phyloP scores from a whole-genome alignment of 2,888 invertebrate genomes.

The Lasioglossum morio region DNA sequence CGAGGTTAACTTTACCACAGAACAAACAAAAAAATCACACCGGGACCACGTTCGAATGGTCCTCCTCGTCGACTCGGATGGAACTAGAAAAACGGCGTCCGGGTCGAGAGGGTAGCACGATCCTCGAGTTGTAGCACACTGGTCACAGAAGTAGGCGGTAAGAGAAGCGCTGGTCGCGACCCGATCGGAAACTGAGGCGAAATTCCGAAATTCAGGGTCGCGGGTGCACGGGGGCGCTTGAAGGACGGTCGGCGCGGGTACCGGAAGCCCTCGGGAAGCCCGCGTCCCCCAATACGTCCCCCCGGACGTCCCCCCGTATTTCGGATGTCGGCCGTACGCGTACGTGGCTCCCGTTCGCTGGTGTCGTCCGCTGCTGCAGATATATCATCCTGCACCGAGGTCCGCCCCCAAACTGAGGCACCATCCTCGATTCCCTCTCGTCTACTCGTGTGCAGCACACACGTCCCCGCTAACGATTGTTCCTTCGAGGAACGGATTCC shows the following conservation, averaged over 20 bases:
- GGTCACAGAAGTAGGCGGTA: background rate
- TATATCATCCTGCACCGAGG: constrained; percentile 61
- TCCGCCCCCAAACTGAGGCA: constrained; percentile 59
- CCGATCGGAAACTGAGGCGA: background rate
- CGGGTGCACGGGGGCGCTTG: constrained; percentile 5
- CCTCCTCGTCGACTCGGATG: background rate
- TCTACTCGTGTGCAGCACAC: constrained; percentile 34
- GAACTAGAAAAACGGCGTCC: background rate
- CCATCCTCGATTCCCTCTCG: constrained; percentile 49
- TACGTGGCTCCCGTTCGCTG: constrained; percentile 20
- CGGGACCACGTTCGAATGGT: background rate
- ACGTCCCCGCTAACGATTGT: constrained; percentile 61
- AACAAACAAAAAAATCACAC: background rate
- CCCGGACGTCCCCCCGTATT: background rate
- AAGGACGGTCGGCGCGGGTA: background rate
- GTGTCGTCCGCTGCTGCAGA: constrained; percentile 48
- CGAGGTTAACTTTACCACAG: background rate
- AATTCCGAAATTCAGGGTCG: constrained; percentile 8
- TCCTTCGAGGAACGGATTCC: constrained; percentile 57
- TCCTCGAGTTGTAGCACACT: background rate
- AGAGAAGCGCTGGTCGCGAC: background rate
- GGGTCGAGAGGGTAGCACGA: background rate
- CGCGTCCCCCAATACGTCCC: background rate
- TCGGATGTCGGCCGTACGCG: constrained; percentile 15
- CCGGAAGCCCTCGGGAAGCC: background rate